phyloP scores from a whole-genome alignment of 2,888 invertebrate genomes.

The Pomacea canaliculata region DNA sequence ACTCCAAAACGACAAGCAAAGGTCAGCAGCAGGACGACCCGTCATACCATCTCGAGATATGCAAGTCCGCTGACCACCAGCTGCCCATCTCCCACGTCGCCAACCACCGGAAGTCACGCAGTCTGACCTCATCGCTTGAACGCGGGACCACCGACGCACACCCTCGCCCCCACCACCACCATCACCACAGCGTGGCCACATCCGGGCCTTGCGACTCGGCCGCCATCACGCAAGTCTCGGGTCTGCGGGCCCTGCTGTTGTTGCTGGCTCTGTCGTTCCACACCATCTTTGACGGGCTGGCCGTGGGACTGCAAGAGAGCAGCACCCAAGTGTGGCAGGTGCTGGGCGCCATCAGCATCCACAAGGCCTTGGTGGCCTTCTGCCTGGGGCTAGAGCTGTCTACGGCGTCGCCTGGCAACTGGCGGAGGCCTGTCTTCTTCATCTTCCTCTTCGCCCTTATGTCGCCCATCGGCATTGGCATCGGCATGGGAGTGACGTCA shows the following conservation, averaged over 20 bases:
- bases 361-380: conserved; percentile 74
- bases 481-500: conserved; percentile 33
- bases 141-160: not conserved
- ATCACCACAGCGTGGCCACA: conserved; percentile 7
- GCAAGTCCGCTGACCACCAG: not conserved
- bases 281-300: conserved; percentile 74
- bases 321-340: conserved; percentile 58
- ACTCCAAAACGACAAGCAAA: not conserved
- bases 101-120: not conserved
- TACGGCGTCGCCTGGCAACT: conserved; percentile 21
- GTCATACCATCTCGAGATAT: not conserved
- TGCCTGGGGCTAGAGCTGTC: conserved; percentile 70
- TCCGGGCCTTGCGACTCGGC: not conserved
- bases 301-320: conserved; percentile 71
- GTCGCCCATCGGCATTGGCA: conserved; percentile 29
- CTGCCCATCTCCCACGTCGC: not conserved
- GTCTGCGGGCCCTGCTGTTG: conserved; percentile 69
- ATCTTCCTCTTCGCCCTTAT: conserved; percentile 29
- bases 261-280: conserved; percentile 74
- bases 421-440: conserved; percentile 16
- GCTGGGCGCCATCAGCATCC: conserved; percentile 72
- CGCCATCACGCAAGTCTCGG: not conserved
- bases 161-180: conserved; percentile 10
- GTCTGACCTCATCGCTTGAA: not conserved
- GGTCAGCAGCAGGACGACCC: not conserved